phyloP scores from a whole-genome alignment of 2,113 vertebrate genomes.

The Alosa alosa region DNA sequence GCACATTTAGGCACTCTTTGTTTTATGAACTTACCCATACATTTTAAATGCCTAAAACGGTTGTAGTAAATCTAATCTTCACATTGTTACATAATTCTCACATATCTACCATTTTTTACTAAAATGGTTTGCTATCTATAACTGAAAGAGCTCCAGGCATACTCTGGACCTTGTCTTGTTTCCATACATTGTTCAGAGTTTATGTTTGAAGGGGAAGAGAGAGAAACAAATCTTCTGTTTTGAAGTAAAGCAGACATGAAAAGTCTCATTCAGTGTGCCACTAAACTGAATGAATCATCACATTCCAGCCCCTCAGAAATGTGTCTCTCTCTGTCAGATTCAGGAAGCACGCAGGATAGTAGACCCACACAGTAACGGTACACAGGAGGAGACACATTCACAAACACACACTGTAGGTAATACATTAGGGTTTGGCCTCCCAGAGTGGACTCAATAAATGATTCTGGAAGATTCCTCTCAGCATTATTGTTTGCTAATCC shows the following conservation, averaged over 20 bases:
- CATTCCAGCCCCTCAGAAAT: neutral
- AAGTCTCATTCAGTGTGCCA: constrained; percentile 1
- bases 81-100: too few species aligned
- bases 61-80: too few species aligned
- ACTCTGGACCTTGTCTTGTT: neutral
- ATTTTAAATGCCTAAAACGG: too few species aligned
- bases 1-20: too few species aligned
- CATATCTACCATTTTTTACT: too few species aligned
- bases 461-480: neutral
- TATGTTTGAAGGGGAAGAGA: neutral
- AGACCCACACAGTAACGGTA: neutral
- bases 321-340: neutral
- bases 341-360: neutral
- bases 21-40: too few species aligned
- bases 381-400: neutral
- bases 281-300: neutral
- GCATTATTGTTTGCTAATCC: neutral
- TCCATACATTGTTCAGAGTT: neutral
- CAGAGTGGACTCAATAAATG: neutral
- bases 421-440: neutral
- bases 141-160: neutral
- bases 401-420: neutral
- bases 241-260: neutral
- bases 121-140: too few species aligned
- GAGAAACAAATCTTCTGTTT: neutral